Percentiles rank a stretch among this genome's conserved stretches.
phyloP scores from a whole-genome alignment of 2,797 vertebrate species.

The Mallotus villosus region DNA sequence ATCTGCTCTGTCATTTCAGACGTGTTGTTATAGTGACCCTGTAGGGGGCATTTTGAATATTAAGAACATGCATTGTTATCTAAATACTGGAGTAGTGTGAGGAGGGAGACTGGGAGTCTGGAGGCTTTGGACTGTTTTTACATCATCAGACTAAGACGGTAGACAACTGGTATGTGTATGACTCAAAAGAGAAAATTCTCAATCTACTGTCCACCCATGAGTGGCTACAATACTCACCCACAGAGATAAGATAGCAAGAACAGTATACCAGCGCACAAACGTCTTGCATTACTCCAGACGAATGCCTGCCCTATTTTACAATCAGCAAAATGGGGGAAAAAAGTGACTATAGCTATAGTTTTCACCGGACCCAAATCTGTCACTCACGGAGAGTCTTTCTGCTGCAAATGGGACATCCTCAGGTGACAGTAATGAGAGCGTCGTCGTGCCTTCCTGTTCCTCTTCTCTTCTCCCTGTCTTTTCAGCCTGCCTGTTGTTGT shows the following conservation, averaged over 20 bases:
- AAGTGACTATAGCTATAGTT: neutral
- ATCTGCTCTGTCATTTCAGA: neutral
- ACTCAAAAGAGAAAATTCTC: too few species aligned
- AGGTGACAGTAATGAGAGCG: constrained; percentile 51
- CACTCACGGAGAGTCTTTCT: constrained; percentile 33
- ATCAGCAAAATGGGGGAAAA: constrained; percentile 25
- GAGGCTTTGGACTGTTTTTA: too few species aligned
- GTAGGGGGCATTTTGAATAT: neutral
- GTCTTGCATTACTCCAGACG: constrained; percentile 42
- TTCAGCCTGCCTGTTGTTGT: neutral
- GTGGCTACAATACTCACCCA: too few species aligned
- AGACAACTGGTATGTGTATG: too few species aligned
- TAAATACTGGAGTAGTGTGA: neutral
- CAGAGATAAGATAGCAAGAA: neutral
- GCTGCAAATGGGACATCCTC: constrained; percentile 38
- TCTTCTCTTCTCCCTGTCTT: constrained; percentile 12
- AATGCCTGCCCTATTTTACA: constrained; percentile 39
- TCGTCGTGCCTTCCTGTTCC: neutral
- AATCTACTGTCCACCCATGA: too few species aligned
- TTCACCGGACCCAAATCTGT: constrained; percentile 53
- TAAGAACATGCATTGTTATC: neutral
- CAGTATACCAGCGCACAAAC: neutral
- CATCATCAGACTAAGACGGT: too few species aligned
- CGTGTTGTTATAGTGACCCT: neutral
- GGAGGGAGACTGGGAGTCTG: neutral